Conservation (phyloP, 2,113 vertebrate genomes). For the Epinephelus moara region DNA sequence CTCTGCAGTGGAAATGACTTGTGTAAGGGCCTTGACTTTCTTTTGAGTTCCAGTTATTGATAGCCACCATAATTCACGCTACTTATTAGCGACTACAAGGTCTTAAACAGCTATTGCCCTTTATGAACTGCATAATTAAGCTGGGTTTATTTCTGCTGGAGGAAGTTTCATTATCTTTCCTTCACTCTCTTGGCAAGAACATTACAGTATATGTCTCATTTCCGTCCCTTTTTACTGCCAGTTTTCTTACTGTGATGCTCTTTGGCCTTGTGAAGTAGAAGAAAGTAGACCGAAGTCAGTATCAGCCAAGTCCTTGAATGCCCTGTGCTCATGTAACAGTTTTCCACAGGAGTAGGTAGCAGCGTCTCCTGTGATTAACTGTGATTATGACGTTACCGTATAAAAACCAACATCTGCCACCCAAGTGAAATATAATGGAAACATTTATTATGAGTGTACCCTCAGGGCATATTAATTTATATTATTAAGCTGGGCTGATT, state of each 20-base stretch:
- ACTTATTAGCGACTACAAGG: constrained; percentile 37
- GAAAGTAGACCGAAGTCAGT: constrained; percentile 37
- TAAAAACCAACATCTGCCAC: constrained; percentile 45
- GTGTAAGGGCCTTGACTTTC: constrained; percentile 27
- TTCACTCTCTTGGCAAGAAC: constrained; percentile 27
- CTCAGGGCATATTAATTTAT: constrained; percentile 18
- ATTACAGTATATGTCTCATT: constrained; percentile 53
- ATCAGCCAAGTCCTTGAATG: constrained; percentile 54
- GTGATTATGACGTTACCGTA: constrained; percentile 44
- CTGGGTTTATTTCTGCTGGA: constrained; percentile 51
- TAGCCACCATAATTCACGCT: constrained; percentile 30
- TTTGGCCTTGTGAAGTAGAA: constrained; percentile 29
- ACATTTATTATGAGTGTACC: background rate
- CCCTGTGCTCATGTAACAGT: constrained; percentile 34
- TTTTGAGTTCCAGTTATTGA: constrained; percentile 49
- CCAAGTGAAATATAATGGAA: constrained; percentile 41
- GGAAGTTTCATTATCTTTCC: constrained; percentile 47
- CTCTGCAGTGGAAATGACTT: constrained; percentile 43
- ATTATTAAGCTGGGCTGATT: constrained; percentile 28
- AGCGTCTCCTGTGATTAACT: constrained; percentile 52
- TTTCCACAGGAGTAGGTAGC: constrained; percentile 44
- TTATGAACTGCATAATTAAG: constrained; percentile 54
- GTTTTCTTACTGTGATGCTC: constrained; percentile 51
- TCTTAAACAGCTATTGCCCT: constrained; percentile 30
- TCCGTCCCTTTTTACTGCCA: constrained; percentile 35